Evolutionary conservation across 2,797 vertebrate genomes (phyloP), one percentile per base, ranked within the genome.

Genomic region (Prunella strophiata): DNA sequence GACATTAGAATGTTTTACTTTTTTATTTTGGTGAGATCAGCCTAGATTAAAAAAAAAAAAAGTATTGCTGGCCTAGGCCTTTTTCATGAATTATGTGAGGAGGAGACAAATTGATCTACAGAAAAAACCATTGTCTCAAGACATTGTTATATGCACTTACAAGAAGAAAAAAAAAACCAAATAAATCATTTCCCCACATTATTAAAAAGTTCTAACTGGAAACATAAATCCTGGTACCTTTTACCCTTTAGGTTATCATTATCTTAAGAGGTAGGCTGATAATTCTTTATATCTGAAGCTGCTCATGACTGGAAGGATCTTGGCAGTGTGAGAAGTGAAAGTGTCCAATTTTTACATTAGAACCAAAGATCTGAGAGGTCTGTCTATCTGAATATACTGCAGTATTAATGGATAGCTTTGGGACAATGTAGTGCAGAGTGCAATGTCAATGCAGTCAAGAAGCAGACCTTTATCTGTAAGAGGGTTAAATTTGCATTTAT

Each of bases 121-220:
- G 47, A 48, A 40, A 43, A 61, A 89, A 66, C 29, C 52, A 36
- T 78, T 81, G 74, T 95, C 67, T 84, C 34, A 67, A 70, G 86
- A 76, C 59, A 87, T 76, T 3, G 1, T 84, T 86, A 59, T 67
- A 47, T 54, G 34, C 63, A 82, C 32, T 96, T 96, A 79, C 15
- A 89, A 87, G 77, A 93, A 93, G 77, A 93, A 93, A 83, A 71
- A 74, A 93, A 86, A 70, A 93, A 88, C 67, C 82, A 93, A 94
- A 93, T 84, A 93, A 88, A 94, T 96, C 62, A 90, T 88, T 91
- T 88, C 16, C 29, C 26, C 51, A 91, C 67, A 78, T 88, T 95
- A 94, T 94, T 91, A 85, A 85, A 91, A 95, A 76, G 29, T 91
- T 66, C 40, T 91, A 94, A 84, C 93, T 92, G 91, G 94, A 94